Base-by-base conservation (phyloP, 2,888 invertebrate genomes). In the Halictus quadricinctus region DNA sequence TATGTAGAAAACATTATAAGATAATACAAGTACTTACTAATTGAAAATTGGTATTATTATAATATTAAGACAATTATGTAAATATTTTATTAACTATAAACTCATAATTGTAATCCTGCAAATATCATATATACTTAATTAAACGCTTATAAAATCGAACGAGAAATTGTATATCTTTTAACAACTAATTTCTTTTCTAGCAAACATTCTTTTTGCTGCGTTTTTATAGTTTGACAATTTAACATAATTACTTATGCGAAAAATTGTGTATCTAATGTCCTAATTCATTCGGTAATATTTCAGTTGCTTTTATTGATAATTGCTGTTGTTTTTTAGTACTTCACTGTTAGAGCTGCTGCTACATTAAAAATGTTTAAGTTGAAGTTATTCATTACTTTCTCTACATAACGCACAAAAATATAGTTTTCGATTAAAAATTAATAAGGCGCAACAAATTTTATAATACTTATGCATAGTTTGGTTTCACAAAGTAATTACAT, bases 391-490 rank as follows among this genome's bases (percentile, higher is more conserved):
- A 21, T 15, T 43, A 50, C 3, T 50, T 54, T 64, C 50, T 73
- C 70, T 74, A 58, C 10, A 48, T 25, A 50, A 77, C 25, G 80
- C n/a, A 29, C 46, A 80, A 80, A 58, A 74, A 58, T 77, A 74
- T 75, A 66, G 54, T 64, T 74, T 77, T 13, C 18, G 41, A 74
- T 76, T 76, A 36, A 76, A 73, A 29, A 85, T 60, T 43, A 69
- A 48, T 73, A 72, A 73, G 60, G 13, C 50, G 58, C 2, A 54
- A 29, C 7, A 10, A 76, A 21, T 50, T 66, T 48, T 41, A 36
- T 58, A 48, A 66, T 50, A 76, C 66, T 58, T 72, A 58, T 72
- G 36, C 15, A 36, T 72, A 72, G n/a, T 76, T 79, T 48, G 21
- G 43, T 77, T 36, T 8, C 29, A 13, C 21, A 36, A 76, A 84